Base-by-base conservation (phyloP, 2,113 vertebrate species). In the rat (Rattus norvegicus) region DNA sequence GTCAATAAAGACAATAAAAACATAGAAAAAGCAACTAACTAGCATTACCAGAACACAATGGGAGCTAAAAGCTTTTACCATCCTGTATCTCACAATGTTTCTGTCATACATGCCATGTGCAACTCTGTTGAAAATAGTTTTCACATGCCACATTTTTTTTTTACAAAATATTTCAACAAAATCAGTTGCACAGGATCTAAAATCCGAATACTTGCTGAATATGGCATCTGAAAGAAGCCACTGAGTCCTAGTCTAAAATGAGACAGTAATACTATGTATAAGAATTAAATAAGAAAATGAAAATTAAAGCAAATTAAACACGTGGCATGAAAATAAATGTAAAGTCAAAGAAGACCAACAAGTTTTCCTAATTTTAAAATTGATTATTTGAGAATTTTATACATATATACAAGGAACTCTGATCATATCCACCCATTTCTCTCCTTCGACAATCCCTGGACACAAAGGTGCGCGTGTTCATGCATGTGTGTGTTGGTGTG, bases 271-370 rank as follows among this genome's bases (percentile, higher is more conserved):
- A 59, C 14, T 12, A 33, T 24, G n/a, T 11, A 7, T 43, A 67
- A 91, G 22, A 88, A 49, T 39, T 59, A 80, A 92, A 54, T 36
- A 0, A 61, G 70, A 96, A 90, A 89, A 52, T 79, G 49, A 96
- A 95, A 97, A 43, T 77, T 85, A 90, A 96, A 97, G 79, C 56
- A 85, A 59, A 72, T 59, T 67, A 90, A 92, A 93, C 17, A 43
- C 47, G 11, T 63, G 12, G 39, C 49, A 91, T 8, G 30, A 8
- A 93, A 86, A 86, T 49, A 93, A 86, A 89, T 49, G 0, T 85
- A 47, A 67, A 47, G 19, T n/a, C 63, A 69, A 84, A 43, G 83
- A 43, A 36, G 12, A 30, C 30, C 11, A 54, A 30, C 28, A 49
- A 13, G 1, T 8, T 83, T 39, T 24, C 36, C 13, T 79, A 47